These are phyloP conservation scores for Limnephilus rhombicus DNA, from an alignment of 2,888 invertebrate species.

Conservation along the genomic window DNA sequence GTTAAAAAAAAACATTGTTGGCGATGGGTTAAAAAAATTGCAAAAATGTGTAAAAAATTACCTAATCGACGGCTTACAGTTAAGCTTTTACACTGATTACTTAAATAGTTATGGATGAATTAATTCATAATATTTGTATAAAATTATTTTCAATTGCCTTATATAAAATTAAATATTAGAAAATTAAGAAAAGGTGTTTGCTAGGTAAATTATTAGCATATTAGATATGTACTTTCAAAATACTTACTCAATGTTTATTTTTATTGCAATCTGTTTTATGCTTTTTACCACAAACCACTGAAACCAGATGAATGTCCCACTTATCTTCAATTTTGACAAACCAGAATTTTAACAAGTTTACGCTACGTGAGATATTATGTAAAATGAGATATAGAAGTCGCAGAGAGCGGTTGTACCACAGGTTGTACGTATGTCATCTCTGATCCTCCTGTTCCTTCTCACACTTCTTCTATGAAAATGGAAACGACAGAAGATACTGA, in stretches of 20 bases:
- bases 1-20: neutral
- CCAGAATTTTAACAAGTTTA: neutral
- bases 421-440: too few species aligned
- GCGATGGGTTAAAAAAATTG: neutral
- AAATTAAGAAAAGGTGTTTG: neutral
- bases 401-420: too few species aligned
- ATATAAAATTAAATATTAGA: constrained; percentile 34
- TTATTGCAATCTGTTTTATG: neutral
- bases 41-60: neutral
- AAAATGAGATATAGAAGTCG: neutral
- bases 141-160: constrained; percentile 49
- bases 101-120: neutral
- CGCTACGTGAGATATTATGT: neutral
- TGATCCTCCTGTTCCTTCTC: too few species aligned
- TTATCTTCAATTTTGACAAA: neutral
- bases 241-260: constrained; percentile 10
- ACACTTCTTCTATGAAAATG: too few species aligned
- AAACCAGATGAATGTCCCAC: neutral
- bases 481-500: too few species aligned
- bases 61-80: neutral
- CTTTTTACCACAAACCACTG: neutral
- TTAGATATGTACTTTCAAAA: constrained; percentile 8
- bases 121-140: neutral
- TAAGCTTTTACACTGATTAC: neutral
- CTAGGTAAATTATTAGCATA: neutral